Base-by-base conservation (phyloP, 2,113 vertebrate species). In the human region DNA sequence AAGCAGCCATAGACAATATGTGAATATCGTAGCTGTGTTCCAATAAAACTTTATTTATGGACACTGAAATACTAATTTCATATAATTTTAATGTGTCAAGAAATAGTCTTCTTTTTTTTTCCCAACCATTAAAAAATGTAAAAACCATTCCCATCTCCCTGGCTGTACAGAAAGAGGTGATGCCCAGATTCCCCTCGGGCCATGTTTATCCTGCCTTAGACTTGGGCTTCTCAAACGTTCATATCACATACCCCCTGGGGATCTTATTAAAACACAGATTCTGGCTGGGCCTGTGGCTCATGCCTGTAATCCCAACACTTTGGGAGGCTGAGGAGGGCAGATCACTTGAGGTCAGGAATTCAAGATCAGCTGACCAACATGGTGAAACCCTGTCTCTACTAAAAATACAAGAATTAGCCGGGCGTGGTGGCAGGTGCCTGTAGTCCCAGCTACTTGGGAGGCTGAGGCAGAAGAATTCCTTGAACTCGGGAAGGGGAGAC, bases 11-110 rank as follows among this genome's bases (percentile, higher is more conserved):
- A 92, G 57, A 82, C 3, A 43, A 48, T 52, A 64, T 52, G 76
- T 90, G 48, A 96, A 76, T 61, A 38, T 10, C 78, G 20, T 32
- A 92, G 88, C 61, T 80, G 13, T 83, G 52, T 80, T 93, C 57
- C 89, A 95, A 78, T 93, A 95, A 95, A 94, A 94, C 81, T 93
- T 89, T 94, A 89, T 72, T 80, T 94, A 68, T 35, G 27, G 55
- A 92, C 80, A 90, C 38, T 83, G 35, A 83, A 96, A 92, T 87
- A 83, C 48, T 50, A 95, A 90, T 73, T 87, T 93, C 48, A 61
- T 40, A 30, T 66, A 70, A 95, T 75, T 90, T 83, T 89, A 82
- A 80, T 89, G 18, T 90, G 72, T 64, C 12, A 64, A 64, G 61
- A 30, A 64, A 64, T 64, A 30, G 25, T 30, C 25, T 6, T 64